Base-by-base conservation (phyloP, 1,140 invertebrate species). In the Chymomyza costata region DNA sequence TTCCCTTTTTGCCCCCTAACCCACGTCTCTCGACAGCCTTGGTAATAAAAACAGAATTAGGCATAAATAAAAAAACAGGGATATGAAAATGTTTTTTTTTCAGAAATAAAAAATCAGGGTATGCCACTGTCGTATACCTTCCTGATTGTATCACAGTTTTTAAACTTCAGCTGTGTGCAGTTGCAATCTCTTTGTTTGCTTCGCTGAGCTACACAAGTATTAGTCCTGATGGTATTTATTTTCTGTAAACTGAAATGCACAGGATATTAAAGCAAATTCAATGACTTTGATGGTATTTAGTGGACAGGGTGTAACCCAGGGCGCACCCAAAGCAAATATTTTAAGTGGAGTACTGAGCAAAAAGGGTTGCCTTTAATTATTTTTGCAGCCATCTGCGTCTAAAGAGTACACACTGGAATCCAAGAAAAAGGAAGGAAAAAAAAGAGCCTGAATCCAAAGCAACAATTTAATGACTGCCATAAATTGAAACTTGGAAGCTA, bases 261-360 rank as follows among this genome's bases (percentile, higher is more conserved):
- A 76, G 65, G 61, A 76, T 76, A 45, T 46, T 49, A 65, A 58
- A 65, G 48, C 40, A 43, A 51, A 59, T 67, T 63, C 50, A 53
- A 55, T 41, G 56, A 61, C 65, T 68, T 74, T 74, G 69, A 65
- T 65, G 60, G 32, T 14, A 25, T 8, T 21, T n/a, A 48, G 31
- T 38, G 40, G 19, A 39, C 39, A 34, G 32, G 16, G 19, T 11
- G 41, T 30, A 39, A n/a, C n/a, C n/a, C n/a, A n/a, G 38, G 11
- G 30, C 32, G 38, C 31, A 34, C 41, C n/a, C 44, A 53, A 47
- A 54, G 56, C 55, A 64, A 59, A 64, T 62, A 61, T 51, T 51
- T 51, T 47, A 47, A 61, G 48, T 61, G 43, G 19, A n/a, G n/a
- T n/a, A 58, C 55, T 47, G 52, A 17, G 35, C 47, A 28, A 44